A percentile compares a stretch with the other conserved stretches of the same genome.
Evolutionary conservation across 1,140 invertebrate genomes (phyloP).

Genomic region (Hyposmocoma kahamanoa): DNA sequence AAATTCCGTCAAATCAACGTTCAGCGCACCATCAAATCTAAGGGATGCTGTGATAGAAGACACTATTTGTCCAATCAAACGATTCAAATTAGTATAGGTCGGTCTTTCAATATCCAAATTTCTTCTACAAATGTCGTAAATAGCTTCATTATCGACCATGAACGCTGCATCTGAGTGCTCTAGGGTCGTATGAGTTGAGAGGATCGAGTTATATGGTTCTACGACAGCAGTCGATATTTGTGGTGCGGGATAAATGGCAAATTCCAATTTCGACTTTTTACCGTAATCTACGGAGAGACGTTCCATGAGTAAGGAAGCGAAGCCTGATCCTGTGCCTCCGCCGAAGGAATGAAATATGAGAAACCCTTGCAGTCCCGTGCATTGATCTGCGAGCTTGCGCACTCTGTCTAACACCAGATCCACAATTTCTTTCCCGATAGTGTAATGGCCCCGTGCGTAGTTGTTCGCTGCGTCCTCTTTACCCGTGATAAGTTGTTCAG

Average conservation of each 20-base stretch:
- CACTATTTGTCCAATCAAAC: conserved; percentile 89
- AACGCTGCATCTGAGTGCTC: conserved; percentile 92
- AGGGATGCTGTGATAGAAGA: conserved; percentile 86
- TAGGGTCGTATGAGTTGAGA: conserved; percentile 86
- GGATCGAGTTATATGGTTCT: conserved; percentile 91
- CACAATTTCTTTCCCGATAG: conserved; percentile 90
- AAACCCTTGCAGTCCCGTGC: conserved; percentile 90
- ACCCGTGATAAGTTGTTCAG: conserved; percentile 87
- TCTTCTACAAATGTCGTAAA: conserved; percentile 92
- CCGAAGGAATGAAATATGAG: conserved; percentile 93
- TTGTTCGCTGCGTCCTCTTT: conserved; percentile 92
- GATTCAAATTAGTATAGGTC: conserved; percentile 85
- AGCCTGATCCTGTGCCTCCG: conserved; percentile 91
- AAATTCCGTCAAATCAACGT: conserved; percentile 92
- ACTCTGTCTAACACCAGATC: conserved; percentile 86
- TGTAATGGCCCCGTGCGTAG: conserved; percentile 90
- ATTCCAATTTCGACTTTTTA: conserved; percentile 92
- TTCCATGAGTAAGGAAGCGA: conserved; percentile 92
- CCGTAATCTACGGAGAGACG: conserved; percentile 91
- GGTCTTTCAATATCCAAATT: conserved; percentile 92
- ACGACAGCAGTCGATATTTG: conserved; percentile 93
- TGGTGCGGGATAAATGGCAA: conserved; percentile 92
- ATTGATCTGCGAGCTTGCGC: conserved; percentile 89
- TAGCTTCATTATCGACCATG: conserved; percentile 87
- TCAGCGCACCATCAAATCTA: conserved; percentile 81